These are phyloP conservation scores for Harpagifer antarcticus DNA, from an alignment of 2,797 vertebrate species.

Conservation along the genomic window DNA sequence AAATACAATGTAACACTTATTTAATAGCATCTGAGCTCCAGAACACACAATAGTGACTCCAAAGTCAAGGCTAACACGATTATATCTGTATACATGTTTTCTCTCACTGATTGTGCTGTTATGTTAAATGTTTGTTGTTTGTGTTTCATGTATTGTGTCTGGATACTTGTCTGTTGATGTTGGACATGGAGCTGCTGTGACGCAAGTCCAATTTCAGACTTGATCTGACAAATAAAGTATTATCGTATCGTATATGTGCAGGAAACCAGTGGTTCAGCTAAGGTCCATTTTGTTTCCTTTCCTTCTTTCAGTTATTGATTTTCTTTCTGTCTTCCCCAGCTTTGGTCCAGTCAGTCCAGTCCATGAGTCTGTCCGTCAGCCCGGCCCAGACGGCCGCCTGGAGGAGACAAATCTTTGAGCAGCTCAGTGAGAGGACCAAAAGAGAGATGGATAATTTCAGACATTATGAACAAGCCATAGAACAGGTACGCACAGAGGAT, in stretches of 20 bases:
- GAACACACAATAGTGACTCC: neutral
- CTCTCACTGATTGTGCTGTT: too few relatives aligned
- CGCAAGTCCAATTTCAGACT: too few relatives aligned
- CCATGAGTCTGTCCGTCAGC: slow-evolving; percentile 89
- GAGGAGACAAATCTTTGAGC: slow-evolving; percentile 96
- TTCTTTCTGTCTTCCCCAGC: slow-evolving; percentile 74
- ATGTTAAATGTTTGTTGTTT: too few relatives aligned
- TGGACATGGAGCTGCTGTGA: too few relatives aligned
- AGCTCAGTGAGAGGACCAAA: slow-evolving; percentile 93
- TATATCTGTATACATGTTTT: too few relatives aligned
- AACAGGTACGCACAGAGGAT: slow-evolving; percentile 86
- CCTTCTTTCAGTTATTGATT: neutral
- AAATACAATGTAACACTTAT: neutral
- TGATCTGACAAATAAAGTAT: too few relatives aligned
- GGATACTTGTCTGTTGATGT: too few relatives aligned
- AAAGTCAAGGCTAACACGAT: neutral
- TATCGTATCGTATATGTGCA: too few relatives aligned
- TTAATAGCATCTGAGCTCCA: neutral
- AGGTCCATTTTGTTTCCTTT: neutral
- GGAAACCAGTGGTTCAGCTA: neutral
- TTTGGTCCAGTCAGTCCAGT: slow-evolving; percentile 87
- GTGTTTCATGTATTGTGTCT: too few relatives aligned
- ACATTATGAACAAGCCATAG: slow-evolving; percentile 96
- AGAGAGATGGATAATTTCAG: slow-evolving; percentile 94
- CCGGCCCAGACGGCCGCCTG: slow-evolving; percentile 92